These are phyloP conservation scores for Portunus trituberculatus DNA, from an alignment of 1,140 invertebrate species.

Conservation along the genomic window DNA sequence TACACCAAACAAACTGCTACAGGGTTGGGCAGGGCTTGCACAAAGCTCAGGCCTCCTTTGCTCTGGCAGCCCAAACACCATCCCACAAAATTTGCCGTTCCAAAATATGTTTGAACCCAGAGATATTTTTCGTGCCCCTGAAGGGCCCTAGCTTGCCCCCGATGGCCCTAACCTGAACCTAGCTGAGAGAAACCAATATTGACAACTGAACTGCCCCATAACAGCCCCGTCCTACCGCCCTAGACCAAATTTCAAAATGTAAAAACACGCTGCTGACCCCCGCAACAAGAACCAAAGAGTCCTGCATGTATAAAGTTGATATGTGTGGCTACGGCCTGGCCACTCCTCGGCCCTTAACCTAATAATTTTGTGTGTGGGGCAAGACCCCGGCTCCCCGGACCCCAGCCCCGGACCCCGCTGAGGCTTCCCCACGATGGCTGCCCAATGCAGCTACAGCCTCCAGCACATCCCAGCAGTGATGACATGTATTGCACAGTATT, in stretches of 20 bases:
- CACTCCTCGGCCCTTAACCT: slow-evolving; percentile 76
- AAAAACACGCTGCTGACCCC: slow-evolving; percentile 14
- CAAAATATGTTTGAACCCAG: slow-evolving; percentile 60
- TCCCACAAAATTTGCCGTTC: slow-evolving; percentile 58
- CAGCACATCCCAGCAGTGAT: slow-evolving; percentile 16
- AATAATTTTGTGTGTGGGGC: slow-evolving; percentile 63
- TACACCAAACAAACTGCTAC: slow-evolving; percentile 75
- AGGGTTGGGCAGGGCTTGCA: not conserved
- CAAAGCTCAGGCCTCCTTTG: slow-evolving; percentile 1
- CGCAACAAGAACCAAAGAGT: slow-evolving; percentile 73
- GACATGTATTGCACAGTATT: slow-evolving; percentile 75
- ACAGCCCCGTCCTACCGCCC: slow-evolving; percentile 1
- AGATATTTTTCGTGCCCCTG: slow-evolving; percentile 62
- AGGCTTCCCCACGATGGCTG: not conserved
- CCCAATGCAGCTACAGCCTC: slow-evolving; percentile 3
- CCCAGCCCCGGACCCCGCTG: slow-evolving; percentile 25
- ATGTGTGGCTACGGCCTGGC: slow-evolving; percentile 61
- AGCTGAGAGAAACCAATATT: slow-evolving; percentile 24
- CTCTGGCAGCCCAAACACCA: slow-evolving; percentile 35
- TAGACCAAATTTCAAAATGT: not conserved
- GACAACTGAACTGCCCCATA: slow-evolving; percentile 40
- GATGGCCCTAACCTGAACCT: slow-evolving; percentile 63
- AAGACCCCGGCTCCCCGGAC: slow-evolving; percentile 41
- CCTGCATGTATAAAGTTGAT: slow-evolving; percentile 70
- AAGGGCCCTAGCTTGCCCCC: slow-evolving; percentile 62